Base-by-base conservation (phyloP, 1,140 invertebrate genomes). In the Brachionus manjavacas region DNA sequence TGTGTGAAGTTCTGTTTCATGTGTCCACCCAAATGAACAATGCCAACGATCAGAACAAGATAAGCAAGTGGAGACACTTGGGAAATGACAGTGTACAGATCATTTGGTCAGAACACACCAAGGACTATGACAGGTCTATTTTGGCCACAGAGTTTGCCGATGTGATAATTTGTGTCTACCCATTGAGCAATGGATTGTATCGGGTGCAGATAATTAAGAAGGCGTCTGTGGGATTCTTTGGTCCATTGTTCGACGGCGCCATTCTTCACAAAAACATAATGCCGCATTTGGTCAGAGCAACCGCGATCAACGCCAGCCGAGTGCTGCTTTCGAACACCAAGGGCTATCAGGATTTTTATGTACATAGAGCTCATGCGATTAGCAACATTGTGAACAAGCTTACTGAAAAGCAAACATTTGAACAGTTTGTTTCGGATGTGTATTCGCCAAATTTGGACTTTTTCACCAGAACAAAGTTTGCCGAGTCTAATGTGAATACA, bases 1-100 rank as follows among this genome's bases (percentile, higher is more conserved):
- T 95, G 66, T 89, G 93, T 14, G 95, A 96, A 89, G 93, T 94
- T 28, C 89, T 93, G n/a, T 99, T 97, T 90, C 98, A 99, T 90
- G 97, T 99, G 31, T 95, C 96, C n/a, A 99, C 98, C 1, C 91
- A 96, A 85, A 97, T 99, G 94, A 95, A 94, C 0, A 93, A 94
- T 12, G 89, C 86, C 78, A 88, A 88, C 80, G 88, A 88, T 20
- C 89, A 87, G 28, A 87, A 86, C 86, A 91, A 97, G 84, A 83
- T 85, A 46, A 85, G 89, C 12, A 87, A 95, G 94, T 95, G 95
- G 23, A 92, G 95, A 11, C 97, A 98, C 91, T 91, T 99, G 76
- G 96, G 96, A 55, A 99, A 99, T 90, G 97, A 99, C 90, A 97
- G 99, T 91, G 95, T 99, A 43, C 97, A 99, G 88, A 97, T 99